Conservation (phyloP, 2,888 invertebrate genomes). For the Mesoligia furuncula region DNA sequence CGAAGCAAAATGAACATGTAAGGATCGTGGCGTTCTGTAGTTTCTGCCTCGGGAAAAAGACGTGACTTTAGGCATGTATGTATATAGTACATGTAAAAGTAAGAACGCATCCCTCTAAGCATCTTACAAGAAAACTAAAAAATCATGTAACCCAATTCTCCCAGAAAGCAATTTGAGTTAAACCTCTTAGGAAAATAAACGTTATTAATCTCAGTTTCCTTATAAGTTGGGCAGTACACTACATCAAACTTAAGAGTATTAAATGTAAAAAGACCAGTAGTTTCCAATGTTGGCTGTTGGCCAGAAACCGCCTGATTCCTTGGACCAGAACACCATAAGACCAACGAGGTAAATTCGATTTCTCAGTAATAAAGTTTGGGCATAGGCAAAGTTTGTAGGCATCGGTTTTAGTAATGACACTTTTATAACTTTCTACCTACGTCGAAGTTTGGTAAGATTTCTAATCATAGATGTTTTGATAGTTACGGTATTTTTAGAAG, state of each 20-base stretch:
- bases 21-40: neutral
- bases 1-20: neutral
- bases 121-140: constrained; percentile 58
- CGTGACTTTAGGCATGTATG: neutral
- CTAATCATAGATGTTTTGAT: constrained; percentile 51
- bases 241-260: constrained; percentile 88
- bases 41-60: neutral
- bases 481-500: constrained; percentile 43
- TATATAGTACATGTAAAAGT: neutral
- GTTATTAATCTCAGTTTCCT: constrained; percentile 81
- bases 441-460: constrained; percentile 53
- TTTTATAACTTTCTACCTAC: constrained; percentile 51
- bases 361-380: constrained; percentile 61
- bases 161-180: constrained; percentile 78
- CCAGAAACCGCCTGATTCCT: constrained; percentile 73
- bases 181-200: constrained; percentile 85
- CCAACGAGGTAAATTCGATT: constrained; percentile 71
- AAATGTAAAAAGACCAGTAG: constrained; percentile 82
- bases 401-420: constrained; percentile 58
- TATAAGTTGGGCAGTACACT: constrained; percentile 80
- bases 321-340: constrained; percentile 63
- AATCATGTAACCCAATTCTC: constrained; percentile 60
- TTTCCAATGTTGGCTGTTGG: constrained; percentile 76
- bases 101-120: neutral
- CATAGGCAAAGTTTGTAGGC: constrained; percentile 59